phyloP scores from a whole-genome alignment of 1,140 invertebrate genomes.

The Orius insidiosus region DNA sequence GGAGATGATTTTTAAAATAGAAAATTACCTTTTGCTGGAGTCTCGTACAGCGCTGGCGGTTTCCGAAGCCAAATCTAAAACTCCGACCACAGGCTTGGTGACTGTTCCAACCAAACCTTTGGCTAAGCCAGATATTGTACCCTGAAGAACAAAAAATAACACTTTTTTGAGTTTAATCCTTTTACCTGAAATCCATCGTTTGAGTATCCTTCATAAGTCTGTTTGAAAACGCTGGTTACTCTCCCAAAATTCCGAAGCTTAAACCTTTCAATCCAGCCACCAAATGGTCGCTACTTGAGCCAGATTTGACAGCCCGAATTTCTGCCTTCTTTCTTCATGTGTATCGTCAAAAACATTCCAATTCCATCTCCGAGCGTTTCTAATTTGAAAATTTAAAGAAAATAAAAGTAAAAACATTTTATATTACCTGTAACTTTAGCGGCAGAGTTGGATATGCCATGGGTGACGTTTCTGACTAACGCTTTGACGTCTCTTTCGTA shows the following conservation, averaged over 20 bases:
- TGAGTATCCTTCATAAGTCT: constrained; percentile 75
- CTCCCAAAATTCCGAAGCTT: constrained; percentile 87
- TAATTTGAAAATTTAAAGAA: constrained; percentile 16
- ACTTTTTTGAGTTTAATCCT: too few relatives aligned
- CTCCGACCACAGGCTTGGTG: constrained; percentile 88
- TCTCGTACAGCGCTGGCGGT: constrained; percentile 82
- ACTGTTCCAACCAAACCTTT: constrained; percentile 91
- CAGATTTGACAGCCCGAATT: constrained; percentile 41
- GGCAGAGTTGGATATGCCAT: constrained; percentile 91
- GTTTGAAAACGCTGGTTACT: constrained; percentile 77
- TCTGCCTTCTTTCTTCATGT: constrained; percentile 70
- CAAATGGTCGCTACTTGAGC: constrained; percentile 56
- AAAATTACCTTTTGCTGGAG: constrained; percentile 50
- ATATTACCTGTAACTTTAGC: constrained; percentile 63
- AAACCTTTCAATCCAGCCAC: constrained; percentile 81
- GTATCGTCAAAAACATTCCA: constrained; percentile 73
- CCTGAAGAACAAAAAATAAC: constrained; percentile 29
- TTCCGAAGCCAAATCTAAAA: constrained; percentile 86
- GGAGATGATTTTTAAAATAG: not conserved
- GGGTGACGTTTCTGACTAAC: constrained; percentile 86
- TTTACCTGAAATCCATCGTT: constrained; percentile 63
- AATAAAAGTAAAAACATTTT: not conserved
- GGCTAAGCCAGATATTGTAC: constrained; percentile 76
- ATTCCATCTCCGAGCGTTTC: constrained; percentile 83
- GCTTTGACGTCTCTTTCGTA: constrained; percentile 79